A percentile compares a stretch with the other conserved stretches of the same genome.
phyloP scores from a whole-genome alignment of 2,888 invertebrate genomes.

The Laothoe populi region DNA sequence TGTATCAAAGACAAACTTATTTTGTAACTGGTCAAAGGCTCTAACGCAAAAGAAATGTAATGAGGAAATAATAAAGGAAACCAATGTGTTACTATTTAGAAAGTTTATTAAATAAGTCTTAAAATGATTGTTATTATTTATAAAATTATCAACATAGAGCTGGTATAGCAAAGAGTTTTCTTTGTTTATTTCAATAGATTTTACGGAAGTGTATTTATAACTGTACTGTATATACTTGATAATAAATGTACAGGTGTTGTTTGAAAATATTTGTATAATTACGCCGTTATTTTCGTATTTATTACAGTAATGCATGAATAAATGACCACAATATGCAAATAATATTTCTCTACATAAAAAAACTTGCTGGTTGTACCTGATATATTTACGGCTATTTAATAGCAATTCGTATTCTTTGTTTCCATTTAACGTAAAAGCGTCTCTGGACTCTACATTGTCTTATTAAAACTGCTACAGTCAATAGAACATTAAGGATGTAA shows the following conservation, averaged over 20 bases:
- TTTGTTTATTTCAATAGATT: not conserved
- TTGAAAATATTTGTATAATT: not conserved
- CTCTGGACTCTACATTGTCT: not conserved
- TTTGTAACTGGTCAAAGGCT: conserved; percentile 16
- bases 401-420: not conserved
- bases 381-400: too few species aligned
- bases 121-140: not conserved
- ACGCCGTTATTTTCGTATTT: not conserved
- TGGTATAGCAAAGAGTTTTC: not conserved
- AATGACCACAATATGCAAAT: not conserved
- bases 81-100: not conserved
- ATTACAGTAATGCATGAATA: not conserved
- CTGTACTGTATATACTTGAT: not conserved
- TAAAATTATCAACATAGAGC: not conserved
- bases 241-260: not conserved
- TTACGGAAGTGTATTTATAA: not conserved
- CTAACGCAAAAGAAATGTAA: not conserved
- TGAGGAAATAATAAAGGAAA: conserved; percentile 6
- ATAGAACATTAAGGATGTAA: not conserved
- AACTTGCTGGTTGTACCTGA: too few species aligned
- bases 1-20: conserved; percentile 19
- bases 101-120: not conserved
- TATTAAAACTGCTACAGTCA: not conserved
- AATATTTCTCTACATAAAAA: too few species aligned
- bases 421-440: not conserved